These are phyloP conservation scores for Carassius carassius DNA, from an alignment of 2,113 vertebrate genomes.

Conservation along the genomic window DNA sequence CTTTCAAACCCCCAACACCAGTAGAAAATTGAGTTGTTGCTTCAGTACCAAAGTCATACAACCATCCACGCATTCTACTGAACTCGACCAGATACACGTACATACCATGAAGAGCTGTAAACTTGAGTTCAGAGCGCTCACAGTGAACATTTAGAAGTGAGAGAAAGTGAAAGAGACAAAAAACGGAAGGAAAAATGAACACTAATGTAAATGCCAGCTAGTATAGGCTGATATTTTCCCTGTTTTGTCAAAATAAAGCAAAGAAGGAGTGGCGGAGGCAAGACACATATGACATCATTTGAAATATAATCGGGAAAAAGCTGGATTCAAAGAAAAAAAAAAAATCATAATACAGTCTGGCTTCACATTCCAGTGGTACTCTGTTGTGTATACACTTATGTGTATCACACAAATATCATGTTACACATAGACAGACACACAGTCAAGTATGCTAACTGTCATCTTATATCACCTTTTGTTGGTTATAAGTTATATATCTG, in stretches of 20 bases:
- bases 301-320: slow-evolving; percentile 37
- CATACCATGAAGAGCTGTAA: slow-evolving; percentile 68
- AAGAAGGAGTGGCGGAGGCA: slow-evolving; percentile 14
- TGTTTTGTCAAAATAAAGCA: slow-evolving; percentile 37
- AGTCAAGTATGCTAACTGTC: slow-evolving; percentile 68
- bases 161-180: slow-evolving; percentile 19
- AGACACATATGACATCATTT: slow-evolving; percentile 54
- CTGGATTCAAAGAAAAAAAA: slow-evolving; percentile 32
- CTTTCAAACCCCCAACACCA: slow-evolving; percentile 53
- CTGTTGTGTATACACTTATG: slow-evolving; percentile 75
- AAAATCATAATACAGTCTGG: slow-evolving; percentile 76
- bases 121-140: slow-evolving; percentile 66
- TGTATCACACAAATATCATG: slow-evolving; percentile 69
- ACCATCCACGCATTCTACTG: slow-evolving; percentile 52
- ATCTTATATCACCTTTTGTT: slow-evolving; percentile 70
- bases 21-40: slow-evolving; percentile 55
- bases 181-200: not conserved
- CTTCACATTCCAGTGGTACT: slow-evolving; percentile 83
- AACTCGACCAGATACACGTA: slow-evolving; percentile 59
- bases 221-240: slow-evolving; percentile 57
- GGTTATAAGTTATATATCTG: slow-evolving; percentile 71
- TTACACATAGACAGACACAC: slow-evolving; percentile 72
- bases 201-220: slow-evolving; percentile 52
- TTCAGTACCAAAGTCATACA: slow-evolving; percentile 65
- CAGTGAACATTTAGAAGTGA: slow-evolving; percentile 60